Evolutionary conservation across 1,140 invertebrate species (phyloP).

Genomic region (Chymomyza costata): DNA sequence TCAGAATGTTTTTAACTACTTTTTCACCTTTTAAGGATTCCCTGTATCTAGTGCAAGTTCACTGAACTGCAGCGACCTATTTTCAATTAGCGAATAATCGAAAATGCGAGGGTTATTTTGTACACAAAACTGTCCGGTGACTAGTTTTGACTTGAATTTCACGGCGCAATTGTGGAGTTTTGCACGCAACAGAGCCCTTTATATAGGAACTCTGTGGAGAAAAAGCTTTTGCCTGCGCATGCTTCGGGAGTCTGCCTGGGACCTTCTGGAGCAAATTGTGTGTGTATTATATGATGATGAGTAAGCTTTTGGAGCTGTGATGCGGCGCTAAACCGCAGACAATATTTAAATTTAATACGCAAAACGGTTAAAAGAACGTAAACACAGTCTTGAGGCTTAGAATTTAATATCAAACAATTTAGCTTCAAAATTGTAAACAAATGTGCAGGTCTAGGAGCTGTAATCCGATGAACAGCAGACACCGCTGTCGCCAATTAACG

Average conservation of each 20-base stretch:
- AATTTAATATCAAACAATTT: slow-evolving; percentile 4
- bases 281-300: slow-evolving; percentile 6
- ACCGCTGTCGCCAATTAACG: slow-evolving; percentile 26
- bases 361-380: slow-evolving; percentile 23
- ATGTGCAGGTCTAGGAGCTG: slow-evolving; percentile 3
- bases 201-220: slow-evolving; percentile 23
- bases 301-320: slow-evolving; percentile 18
- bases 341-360: slow-evolving; percentile 30
- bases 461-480: slow-evolving; percentile 27
- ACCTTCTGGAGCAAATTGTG: slow-evolving; percentile 29
- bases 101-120: neutral
- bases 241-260: no score
- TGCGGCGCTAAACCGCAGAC: slow-evolving; percentile 25
- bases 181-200: slow-evolving; percentile 26
- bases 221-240: slow-evolving; percentile 27
- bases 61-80: slow-evolving; percentile 49
- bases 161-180: slow-evolving; percentile 50
- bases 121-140: no score
- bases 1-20: slow-evolving; percentile 24
- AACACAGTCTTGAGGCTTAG: slow-evolving; percentile 8
- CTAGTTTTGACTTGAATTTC: slow-evolving; percentile 34
- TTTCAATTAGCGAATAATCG: slow-evolving; percentile 21
- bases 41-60: slow-evolving; percentile 56
- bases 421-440: slow-evolving; percentile 23
- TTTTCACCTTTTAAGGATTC: neutral